Conservation (phyloP, 2,888 invertebrate species). For the Ornithoptera alexandrae region DNA sequence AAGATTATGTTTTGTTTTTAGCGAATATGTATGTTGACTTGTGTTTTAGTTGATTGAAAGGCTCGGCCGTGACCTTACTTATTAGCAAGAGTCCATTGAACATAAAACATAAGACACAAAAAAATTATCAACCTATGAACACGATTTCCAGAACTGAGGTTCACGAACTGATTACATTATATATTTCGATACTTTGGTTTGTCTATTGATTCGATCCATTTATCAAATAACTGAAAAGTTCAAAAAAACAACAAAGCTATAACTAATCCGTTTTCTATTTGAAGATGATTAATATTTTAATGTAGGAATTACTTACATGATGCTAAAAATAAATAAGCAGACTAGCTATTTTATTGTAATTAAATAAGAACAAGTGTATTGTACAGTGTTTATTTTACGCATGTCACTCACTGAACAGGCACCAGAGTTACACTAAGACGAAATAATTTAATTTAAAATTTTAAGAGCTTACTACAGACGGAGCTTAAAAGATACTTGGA, state of each 20-base stretch:
- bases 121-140: not conserved
- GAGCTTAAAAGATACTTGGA: no score
- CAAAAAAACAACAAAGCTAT: not conserved
- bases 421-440: no score
- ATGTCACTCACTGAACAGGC: no score
- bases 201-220: not conserved
- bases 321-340: no score
- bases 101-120: not conserved
- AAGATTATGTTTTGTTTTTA: not conserved
- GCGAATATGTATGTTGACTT: not conserved
- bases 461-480: no score
- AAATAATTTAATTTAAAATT: no score
- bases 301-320: no score
- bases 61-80: not conserved
- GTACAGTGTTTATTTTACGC: no score
- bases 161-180: slow-evolving; percentile 2
- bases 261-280: no score
- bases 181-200: not conserved
- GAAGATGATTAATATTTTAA: no score
- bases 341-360: no score
- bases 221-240: not conserved
- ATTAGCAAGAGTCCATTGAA: not conserved
- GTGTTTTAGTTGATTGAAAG: not conserved
- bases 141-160: not conserved
- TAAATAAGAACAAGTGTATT: no score